Base-by-base conservation (phyloP, 2,113 vertebrate species). In the Gobiocypris rarus region DNA sequence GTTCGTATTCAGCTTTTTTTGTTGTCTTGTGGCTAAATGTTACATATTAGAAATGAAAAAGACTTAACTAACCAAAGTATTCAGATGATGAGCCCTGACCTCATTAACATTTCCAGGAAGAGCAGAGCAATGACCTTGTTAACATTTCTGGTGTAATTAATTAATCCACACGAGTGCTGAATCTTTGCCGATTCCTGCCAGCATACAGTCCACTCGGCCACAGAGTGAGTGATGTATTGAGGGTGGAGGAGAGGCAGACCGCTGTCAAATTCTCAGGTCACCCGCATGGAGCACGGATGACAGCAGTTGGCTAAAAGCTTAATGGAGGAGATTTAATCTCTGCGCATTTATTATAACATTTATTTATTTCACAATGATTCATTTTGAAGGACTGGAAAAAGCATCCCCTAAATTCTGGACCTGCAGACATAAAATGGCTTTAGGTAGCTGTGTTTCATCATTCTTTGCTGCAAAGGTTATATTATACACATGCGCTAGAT, bases 61-160 rank as follows among this genome's bases (percentile, higher is more conserved):
- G 63, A 50, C 50, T 67, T 50, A 79, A 59, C 48, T 48, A 58
- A 88, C 86, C 82, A 54, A 86, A 85, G 84, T 56, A 74, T 88
- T 86, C 70, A n/a, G 15, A 87, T 41, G 76, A 87, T 83, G 86
- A 89, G 86, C 13, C 84, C 11, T 81, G 78, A 93, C 93, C 92
- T 91, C 85, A 31, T 92, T 84, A 88, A 83, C 85, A 76, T 83
- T 90, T 90, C 86, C 88, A 83, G 83, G 88, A 87, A 84, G 88
- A 89, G 88, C 83, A 6, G 84, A 19, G 69, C 61, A 63, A 81
- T 90, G 92, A 93, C 93, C 92, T 93, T 92, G 88, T 88, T 92
- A 92, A 86, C 91, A 92, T 91, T 91, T 84, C 88, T 87, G 90
- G 75, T 58, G 88, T 92, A 91, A 94, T 94, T 94, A 94, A 94